These are phyloP conservation scores for Danio aesculapii DNA, from an alignment of 2,797 vertebrate species.

Conservation along the genomic window DNA sequence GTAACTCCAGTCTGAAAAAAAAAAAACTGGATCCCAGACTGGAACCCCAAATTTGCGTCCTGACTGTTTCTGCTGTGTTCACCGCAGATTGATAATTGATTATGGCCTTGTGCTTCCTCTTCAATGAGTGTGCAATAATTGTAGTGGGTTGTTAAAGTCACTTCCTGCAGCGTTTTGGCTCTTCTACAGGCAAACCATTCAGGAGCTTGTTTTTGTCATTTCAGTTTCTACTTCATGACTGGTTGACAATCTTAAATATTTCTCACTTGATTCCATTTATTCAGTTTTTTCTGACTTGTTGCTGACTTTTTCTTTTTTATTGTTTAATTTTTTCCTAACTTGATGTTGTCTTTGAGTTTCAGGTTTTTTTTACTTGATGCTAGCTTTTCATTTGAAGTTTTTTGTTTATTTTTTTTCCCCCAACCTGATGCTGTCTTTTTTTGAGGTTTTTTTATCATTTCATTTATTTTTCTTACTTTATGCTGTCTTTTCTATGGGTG, in stretches of 20 bases:
- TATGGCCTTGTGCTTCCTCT: conserved; percentile 62
- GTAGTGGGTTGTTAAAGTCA: conserved; percentile 38
- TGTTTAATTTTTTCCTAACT: too few relatives aligned
- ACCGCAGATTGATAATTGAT: conserved; percentile 72
- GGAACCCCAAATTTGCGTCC: conserved; percentile 48
- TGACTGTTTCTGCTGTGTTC: conserved; percentile 60
- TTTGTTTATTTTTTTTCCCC: too few relatives aligned
- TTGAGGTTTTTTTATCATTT: too few relatives aligned
- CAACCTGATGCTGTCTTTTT: too few relatives aligned
- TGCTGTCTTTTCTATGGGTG: too few relatives aligned
- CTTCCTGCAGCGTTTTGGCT: conserved; percentile 37
- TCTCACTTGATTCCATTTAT: neutral
- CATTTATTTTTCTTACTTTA: too few relatives aligned
- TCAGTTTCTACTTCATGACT: conserved; percentile 3
- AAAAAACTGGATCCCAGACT: conserved; percentile 45
- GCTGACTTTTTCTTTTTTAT: too few relatives aligned
- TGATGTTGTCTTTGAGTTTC: too few relatives aligned
- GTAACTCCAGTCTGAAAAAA: conserved; percentile 54
- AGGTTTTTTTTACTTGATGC: too few relatives aligned
- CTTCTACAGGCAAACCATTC: conserved; percentile 89
- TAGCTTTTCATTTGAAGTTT: too few relatives aligned
- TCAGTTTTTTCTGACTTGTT: neutral
- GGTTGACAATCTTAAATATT: neutral
- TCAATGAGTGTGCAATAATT: conserved; percentile 56
- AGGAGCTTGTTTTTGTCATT: neutral